Percentiles rank a stretch among this genome's conserved stretches.
Evolutionary conservation across 2,888 invertebrate species (phyloP).

Genomic region (Lepidochitona cinerea): DNA sequence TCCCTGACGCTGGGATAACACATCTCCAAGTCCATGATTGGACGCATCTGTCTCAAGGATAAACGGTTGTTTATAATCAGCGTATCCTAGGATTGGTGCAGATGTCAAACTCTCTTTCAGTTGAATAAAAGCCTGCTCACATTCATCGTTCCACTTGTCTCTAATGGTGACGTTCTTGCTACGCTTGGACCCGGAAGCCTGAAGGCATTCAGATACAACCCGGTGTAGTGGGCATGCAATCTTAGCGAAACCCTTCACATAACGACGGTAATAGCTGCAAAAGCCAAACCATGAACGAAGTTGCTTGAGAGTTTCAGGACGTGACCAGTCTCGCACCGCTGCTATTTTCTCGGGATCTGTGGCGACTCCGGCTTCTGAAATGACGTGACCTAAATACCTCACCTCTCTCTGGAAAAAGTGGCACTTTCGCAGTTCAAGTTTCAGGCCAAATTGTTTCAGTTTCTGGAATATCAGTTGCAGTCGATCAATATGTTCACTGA

Average conservation of each 20-base stretch:
- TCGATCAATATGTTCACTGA: not conserved
- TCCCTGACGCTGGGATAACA: conserved; percentile 4
- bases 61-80: not conserved
- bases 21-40: conserved; percentile 1
- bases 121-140: not conserved
- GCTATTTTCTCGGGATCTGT: too few relatives aligned
- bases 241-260: not conserved
- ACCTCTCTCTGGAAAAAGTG: not conserved
- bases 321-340: conserved; percentile 6
- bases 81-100: conserved; percentile 6
- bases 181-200: not conserved
- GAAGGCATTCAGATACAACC: not conserved
- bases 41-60: conserved; percentile 5
- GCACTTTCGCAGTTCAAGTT: conserved; percentile 7
- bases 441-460: conserved; percentile 10
- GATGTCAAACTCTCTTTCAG: not conserved
- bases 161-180: not conserved
- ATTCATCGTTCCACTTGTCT: conserved; percentile 4
- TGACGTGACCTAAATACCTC: too few relatives aligned
- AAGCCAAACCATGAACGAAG: conserved; percentile 6
- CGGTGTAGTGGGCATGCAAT: conserved; percentile 1
- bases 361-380: not conserved
- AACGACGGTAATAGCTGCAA: conserved; percentile 6
- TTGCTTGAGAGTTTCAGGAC: not conserved
- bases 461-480: conserved; percentile 1